Percentiles rank a stretch among this genome's conserved stretches.
Conservation (phyloP, 2,888 invertebrate species). For the Tipula vernalis region DNA sequence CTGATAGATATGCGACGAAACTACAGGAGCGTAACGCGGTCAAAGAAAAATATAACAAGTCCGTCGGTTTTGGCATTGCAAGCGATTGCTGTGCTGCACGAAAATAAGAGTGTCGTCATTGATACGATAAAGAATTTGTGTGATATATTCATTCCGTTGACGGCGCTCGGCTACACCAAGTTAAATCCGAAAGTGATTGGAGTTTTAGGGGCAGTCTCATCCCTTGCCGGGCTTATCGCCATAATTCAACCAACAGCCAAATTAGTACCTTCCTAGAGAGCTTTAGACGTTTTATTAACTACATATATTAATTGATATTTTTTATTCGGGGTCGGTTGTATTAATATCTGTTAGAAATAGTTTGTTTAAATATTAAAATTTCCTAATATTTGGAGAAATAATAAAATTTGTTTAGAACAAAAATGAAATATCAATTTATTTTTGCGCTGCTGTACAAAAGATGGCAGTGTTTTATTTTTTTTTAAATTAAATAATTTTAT, state of each 20-base stretch:
- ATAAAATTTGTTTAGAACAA: neutral
- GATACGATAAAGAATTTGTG: constrained; percentile 78
- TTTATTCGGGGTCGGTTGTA: constrained; percentile 10
- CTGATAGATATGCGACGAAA: constrained; percentile 45
- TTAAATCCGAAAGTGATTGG: constrained; percentile 69
- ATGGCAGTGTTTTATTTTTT: neutral
- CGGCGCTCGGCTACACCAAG: constrained; percentile 64
- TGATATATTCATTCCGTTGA: constrained; percentile 77
- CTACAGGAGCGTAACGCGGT: constrained; percentile 25
- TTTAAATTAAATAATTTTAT: neutral
- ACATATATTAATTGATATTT: constrained; percentile 14
- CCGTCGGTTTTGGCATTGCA: constrained; percentile 23
- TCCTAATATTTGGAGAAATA: neutral
- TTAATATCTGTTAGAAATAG: neutral
- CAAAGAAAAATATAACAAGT: constrained; percentile 18
- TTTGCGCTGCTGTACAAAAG: neutral
- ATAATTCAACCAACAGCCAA: constrained; percentile 68
- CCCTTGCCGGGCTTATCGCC: constrained; percentile 63
- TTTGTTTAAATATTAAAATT: neutral
- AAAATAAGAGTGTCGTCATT: constrained; percentile 54
- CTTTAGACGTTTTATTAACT: constrained; percentile 12
- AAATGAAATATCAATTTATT: neutral
- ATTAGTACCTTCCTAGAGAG: constrained; percentile 44
- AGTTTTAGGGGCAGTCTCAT: constrained; percentile 65
- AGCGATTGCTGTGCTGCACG: constrained; percentile 25